Evolutionary conservation across 1,140 invertebrate species (phyloP).

Genomic region (Neuroterus valhalla): DNA sequence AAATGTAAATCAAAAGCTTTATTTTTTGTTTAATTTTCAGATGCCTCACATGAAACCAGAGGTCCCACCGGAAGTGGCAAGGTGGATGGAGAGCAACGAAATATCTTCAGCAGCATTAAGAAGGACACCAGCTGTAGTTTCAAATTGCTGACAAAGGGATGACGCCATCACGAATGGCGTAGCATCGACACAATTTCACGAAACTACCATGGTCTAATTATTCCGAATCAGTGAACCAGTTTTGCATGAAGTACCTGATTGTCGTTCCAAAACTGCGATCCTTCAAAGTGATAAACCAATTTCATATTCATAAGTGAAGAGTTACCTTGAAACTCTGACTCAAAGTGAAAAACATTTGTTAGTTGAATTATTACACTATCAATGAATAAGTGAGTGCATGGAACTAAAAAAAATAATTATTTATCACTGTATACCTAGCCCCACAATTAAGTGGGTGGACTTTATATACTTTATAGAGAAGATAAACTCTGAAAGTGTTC

Average conservation of each 20-base stretch:
- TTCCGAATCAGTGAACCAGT: background rate
- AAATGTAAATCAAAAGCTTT: too few relatives aligned
- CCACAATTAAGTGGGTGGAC: background rate
- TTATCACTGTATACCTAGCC: background rate
- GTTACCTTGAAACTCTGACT: background rate
- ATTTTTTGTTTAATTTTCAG: slow-evolving; percentile 47
- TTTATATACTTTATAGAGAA: background rate
- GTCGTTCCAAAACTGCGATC: background rate
- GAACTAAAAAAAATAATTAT: background rate
- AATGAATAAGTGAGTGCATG: background rate
- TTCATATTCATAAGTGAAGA: background rate
- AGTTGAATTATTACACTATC: background rate
- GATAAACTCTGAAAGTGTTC: background rate
- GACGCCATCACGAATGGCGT: slow-evolving; percentile 52
- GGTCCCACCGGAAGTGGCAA: slow-evolving; percentile 77
- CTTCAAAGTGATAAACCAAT: slow-evolving; percentile 6
- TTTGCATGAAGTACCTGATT: slow-evolving; percentile 5
- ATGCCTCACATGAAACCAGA: slow-evolving; percentile 75
- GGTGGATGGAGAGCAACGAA: slow-evolving; percentile 83
- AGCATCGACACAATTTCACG: slow-evolving; percentile 52
- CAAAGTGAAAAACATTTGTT: background rate
- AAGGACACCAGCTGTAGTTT: slow-evolving; percentile 55
- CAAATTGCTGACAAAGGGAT: slow-evolving; percentile 67
- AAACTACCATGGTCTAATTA: slow-evolving; percentile 52
- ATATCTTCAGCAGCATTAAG: slow-evolving; percentile 79